Percentiles rank a stretch among this genome's conserved stretches.
Evolutionary conservation across 2,113 vertebrate genomes (phyloP).

Genomic region (Rhizomys pruinosus): DNA sequence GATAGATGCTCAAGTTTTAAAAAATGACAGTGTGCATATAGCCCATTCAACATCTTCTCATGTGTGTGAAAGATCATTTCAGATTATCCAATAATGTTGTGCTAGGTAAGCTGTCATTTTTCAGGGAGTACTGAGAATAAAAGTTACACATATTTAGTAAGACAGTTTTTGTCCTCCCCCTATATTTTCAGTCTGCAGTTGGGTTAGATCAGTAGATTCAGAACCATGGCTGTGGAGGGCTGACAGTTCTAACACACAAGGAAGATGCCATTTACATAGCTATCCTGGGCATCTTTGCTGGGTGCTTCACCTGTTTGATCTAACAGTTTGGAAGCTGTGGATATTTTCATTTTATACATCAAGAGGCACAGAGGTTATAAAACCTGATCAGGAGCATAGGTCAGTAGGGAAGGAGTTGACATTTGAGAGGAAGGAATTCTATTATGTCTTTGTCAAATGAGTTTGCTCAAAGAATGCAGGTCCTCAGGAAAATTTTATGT

Average conservation of each 20-base stretch:
- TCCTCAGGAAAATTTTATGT: background rate
- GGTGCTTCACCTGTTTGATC: background rate
- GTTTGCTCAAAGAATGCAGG: background rate
- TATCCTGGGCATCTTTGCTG: background rate
- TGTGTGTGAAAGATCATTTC: background rate
- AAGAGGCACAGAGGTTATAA: background rate
- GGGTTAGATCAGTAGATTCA: background rate
- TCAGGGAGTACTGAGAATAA: background rate
- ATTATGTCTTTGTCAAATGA: background rate
- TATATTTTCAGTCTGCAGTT: background rate
- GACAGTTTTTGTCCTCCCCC: background rate
- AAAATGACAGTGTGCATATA: background rate
- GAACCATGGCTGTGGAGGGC: background rate
- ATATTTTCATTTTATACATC: background rate
- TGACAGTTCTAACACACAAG: background rate
- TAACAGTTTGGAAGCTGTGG: background rate
- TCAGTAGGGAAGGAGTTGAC: background rate
- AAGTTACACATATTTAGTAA: background rate
- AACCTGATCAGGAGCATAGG: background rate
- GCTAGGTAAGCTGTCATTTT: background rate
- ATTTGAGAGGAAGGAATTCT: conserved; percentile 28
- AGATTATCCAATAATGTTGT: background rate
- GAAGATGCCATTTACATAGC: background rate
- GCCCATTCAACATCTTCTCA: background rate
- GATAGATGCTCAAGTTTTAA: background rate